Evolutionary conservation across 92 coral and sea anemone species (phyloP).

Genomic region (Pocillopora grandis): DNA sequence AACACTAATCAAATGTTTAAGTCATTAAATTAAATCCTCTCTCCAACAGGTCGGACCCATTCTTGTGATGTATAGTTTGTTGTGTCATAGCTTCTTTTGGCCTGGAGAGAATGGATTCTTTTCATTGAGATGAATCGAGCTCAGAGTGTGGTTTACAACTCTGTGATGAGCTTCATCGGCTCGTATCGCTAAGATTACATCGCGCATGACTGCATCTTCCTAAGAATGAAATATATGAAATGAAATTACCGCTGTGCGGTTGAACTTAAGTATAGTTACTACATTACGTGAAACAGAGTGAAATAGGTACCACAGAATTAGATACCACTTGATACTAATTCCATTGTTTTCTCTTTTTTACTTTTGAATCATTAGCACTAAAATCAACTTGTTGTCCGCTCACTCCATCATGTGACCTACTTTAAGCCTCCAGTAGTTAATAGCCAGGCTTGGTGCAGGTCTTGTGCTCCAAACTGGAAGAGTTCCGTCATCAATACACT

Average conservation of each 20-base stretch:
- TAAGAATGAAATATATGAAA: slow-evolving; percentile 12
- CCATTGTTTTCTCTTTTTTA: no score
- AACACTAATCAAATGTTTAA: no score
- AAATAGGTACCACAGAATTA: no score
- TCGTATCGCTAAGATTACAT: slow-evolving; percentile 93
- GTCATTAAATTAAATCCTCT: no score
- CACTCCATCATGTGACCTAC: slow-evolving; percentile 35
- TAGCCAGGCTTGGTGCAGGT: slow-evolving; percentile 85
- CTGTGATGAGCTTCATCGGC: slow-evolving; percentile 99
- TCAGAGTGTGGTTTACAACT: slow-evolving; percentile 92
- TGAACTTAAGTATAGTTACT: no score
- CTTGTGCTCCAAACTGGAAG: slow-evolving; percentile 70
- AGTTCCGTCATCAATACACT: slow-evolving; percentile 88
- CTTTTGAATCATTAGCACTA: no score
- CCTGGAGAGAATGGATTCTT: slow-evolving; percentile 98
- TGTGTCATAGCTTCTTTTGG: slow-evolving; percentile 67
- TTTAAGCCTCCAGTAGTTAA: slow-evolving; percentile 86
- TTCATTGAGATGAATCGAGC: slow-evolving; percentile 80
- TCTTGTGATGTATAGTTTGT: neutral
- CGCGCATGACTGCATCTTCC: slow-evolving; percentile 95
- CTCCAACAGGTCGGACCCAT: no score
- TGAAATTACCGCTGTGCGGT: neutral
- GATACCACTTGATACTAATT: no score
- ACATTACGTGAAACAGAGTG: no score
- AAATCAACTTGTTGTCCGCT: no score